These are phyloP conservation scores for Zonitis immaculata DNA, from an alignment of 2,888 invertebrate genomes.

Conservation along the genomic window DNA sequence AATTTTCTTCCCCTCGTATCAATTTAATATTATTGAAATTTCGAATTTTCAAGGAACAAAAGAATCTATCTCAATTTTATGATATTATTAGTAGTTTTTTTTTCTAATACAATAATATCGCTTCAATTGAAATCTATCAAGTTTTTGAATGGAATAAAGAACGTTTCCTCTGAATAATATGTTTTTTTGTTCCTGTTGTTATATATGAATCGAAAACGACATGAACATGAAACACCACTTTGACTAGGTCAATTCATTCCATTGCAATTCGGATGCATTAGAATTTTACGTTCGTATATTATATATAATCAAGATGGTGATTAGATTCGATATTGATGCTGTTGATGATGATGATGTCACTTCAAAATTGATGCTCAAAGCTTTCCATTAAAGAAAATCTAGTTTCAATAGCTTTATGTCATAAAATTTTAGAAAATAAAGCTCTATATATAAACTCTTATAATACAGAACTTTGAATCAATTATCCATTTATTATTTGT, in stretches of 20 bases:
- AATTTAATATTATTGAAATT: too few species aligned
- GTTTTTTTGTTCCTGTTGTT: too few species aligned
- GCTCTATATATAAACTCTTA: too few species aligned
- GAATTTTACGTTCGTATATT: conserved; percentile 4
- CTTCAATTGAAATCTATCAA: neutral
- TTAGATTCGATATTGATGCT: neutral
- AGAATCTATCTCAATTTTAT: neutral
- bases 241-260: conserved; percentile 15
- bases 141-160: neutral
- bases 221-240: conserved; percentile 17
- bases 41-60: neutral
- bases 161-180: too few species aligned
- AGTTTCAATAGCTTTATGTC: neutral
- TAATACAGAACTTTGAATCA: neutral
- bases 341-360: neutral
- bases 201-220: neutral
- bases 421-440: too few species aligned
- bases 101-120: neutral
- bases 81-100: too few species aligned
- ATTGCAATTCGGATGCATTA: conserved; percentile 13
- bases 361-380: too few species aligned
- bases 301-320: neutral
- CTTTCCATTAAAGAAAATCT: neutral
- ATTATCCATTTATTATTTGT: too few species aligned
- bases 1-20: too few species aligned